Conservation (phyloP, 2,113 vertebrate species). For the Rhabdornis inornatus region DNA sequence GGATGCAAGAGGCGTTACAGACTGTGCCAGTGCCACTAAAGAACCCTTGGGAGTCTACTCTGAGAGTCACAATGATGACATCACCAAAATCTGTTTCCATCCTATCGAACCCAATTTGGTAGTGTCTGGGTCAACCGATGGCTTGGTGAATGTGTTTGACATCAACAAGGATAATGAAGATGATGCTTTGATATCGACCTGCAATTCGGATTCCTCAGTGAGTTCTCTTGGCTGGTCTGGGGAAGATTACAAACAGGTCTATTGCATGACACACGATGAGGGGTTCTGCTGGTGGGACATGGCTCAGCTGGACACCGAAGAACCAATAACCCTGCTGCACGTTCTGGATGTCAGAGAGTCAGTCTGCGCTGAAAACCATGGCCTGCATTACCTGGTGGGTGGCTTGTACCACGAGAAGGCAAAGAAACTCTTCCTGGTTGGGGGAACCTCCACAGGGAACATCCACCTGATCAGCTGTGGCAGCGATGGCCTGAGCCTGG, state of each 20-base stretch:
- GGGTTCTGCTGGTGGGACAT: constrained; percentile 93
- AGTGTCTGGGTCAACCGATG: constrained; percentile 86
- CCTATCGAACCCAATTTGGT: constrained; percentile 79
- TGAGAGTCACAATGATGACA: constrained; percentile 92
- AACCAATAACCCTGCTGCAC: constrained; percentile 77
- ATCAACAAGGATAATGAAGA: constrained; percentile 84
- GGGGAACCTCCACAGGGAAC: constrained; percentile 76
- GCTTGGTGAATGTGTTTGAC: constrained; percentile 93
- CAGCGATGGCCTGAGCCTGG: constrained; percentile 42
- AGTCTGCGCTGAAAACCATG: not conserved
- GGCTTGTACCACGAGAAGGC: constrained; percentile 82
- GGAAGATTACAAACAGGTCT: constrained; percentile 74
- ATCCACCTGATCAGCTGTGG: constrained; percentile 82
- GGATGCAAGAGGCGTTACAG: constrained; percentile 79
- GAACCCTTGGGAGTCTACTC: constrained; percentile 87
- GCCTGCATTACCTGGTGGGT: constrained; percentile 86
- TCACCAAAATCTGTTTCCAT: constrained; percentile 91
- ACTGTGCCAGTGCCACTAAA: not conserved
- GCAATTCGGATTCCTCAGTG: constrained; percentile 86
- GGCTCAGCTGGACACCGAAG: constrained; percentile 79
- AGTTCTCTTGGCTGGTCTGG: constrained; percentile 85
- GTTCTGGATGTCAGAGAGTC: constrained; percentile 75
- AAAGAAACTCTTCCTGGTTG: constrained; percentile 79
- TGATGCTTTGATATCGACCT: constrained; percentile 86
- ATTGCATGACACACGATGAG: constrained; percentile 87